Base-by-base conservation (phyloP, 2,888 invertebrate genomes). In the Clanis bilineata region DNA sequence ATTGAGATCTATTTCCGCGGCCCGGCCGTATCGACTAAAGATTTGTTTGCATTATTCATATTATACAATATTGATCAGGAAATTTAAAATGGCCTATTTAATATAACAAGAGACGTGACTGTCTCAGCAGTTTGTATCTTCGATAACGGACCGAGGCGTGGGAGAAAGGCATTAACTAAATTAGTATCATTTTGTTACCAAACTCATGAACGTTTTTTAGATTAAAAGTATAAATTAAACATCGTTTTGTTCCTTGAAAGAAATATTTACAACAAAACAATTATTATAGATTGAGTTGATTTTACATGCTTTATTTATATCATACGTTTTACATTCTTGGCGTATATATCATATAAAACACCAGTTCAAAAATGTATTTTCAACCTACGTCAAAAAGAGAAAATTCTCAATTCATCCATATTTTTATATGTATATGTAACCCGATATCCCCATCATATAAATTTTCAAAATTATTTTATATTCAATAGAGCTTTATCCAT, bases 51-150 rank as follows among this genome's bases (percentile, higher is more conserved):
- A 67, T 63, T 65, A 57, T 47, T 64, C 60, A 5, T 57, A 64
- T 41, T 58, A 41, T 63, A 12, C 45, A 32, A 58, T 58, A 15
- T 58, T 12, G 9, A 38, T 56, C 39, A 15, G 25, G 23, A 36
- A 12, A n/a, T 25, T 45, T 18, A 21, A 36, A 62, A 59, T 60
- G 39, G 56, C 28, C 44, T 45, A 51, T 56, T 64, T 61, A 54
- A 66, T 65, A 70, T 70, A 70, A 60, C 28, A 60, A 62, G 38
- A 55, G 55, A 57, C 71, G 67, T 71, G 70, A 62, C 69, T 57
- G 28, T 36, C 47, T 10, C 41, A 56, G 51, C 47, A 57, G 22
- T 62, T 69, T 61, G 54, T 65, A 71, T 69, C 69, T 71, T 32
- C 23, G 71, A 70, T 70, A 70, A 23, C 59, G 61, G 45, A 38